Conservation (phyloP, 1,140 invertebrate species). For the Triops longicaudatus region DNA sequence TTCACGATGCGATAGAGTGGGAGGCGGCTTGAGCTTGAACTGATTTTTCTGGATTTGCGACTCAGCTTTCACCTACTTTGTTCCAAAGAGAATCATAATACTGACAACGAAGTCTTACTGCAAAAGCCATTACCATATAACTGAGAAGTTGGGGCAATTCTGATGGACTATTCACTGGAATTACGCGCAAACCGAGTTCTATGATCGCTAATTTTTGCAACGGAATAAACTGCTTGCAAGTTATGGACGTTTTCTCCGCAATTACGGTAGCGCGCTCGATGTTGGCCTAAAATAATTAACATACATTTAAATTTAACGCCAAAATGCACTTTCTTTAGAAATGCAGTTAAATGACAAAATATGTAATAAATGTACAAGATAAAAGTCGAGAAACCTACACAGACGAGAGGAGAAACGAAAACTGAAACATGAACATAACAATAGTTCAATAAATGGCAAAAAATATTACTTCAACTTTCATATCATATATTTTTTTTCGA, state of each 20-base stretch:
- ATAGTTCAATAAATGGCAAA: no score
- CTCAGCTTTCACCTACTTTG: slow-evolving; percentile 24
- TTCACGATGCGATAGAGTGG: background rate
- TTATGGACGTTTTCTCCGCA: slow-evolving; percentile 18
- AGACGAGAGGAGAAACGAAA: no score
- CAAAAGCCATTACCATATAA: background rate
- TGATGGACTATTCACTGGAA: background rate
- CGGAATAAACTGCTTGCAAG: slow-evolving; percentile 19
- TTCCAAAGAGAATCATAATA: background rate
- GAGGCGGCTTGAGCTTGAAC: background rate
- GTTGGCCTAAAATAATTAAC: slow-evolving; percentile 21
- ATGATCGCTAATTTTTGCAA: slow-evolving; percentile 22
- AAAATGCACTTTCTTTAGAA: no score
- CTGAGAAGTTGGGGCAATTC: background rate
- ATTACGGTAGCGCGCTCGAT: slow-evolving; percentile 11
- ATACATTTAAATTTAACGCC: no score
- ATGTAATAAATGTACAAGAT: no score
- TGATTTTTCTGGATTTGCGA: slow-evolving; percentile 23
- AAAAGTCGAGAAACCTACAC: no score
- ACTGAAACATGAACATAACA: no score
- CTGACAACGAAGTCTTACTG: background rate
- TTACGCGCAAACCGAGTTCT: slow-evolving; percentile 18
- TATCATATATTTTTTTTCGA: no score
- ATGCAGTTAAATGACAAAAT: no score
- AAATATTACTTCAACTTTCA: no score